Conservation (phyloP, 1,140 invertebrate species). For the Plodia interpunctella region DNA sequence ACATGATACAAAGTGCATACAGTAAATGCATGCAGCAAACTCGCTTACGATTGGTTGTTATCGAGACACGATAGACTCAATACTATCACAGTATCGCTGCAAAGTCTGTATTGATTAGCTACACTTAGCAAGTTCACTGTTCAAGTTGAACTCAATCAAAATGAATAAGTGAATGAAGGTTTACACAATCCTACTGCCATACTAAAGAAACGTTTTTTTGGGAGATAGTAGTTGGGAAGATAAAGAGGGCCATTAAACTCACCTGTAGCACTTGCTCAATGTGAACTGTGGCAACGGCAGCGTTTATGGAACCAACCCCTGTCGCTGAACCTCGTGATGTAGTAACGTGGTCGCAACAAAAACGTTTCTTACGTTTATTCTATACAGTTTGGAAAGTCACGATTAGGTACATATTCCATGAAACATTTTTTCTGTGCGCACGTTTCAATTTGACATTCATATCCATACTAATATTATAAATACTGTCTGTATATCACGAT, state of each 20-base stretch:
- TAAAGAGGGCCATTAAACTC: not conserved
- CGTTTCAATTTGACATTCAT: too few species aligned
- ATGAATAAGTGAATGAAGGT: too few species aligned
- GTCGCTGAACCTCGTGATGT: slow-evolving; percentile 5
- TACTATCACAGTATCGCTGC: not conserved
- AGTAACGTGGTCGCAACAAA: slow-evolving; percentile 15
- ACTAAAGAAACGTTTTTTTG: too few species aligned
- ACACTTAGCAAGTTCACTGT: not conserved
- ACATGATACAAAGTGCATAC: not conserved
- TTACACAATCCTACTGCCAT: too few species aligned
- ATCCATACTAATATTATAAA: too few species aligned
- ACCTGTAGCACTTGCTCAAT: not conserved
- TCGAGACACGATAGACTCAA: not conserved
- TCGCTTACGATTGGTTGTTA: not conserved
- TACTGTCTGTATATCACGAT: too few species aligned
- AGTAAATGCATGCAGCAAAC: slow-evolving; percentile 3
- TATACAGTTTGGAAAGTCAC: not conserved
- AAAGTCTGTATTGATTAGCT: not conserved
- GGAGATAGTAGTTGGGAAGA: too few species aligned
- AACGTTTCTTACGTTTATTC: not conserved
- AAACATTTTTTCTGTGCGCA: too few species aligned
- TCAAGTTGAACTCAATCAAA: too few species aligned
- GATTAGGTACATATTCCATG: not conserved
- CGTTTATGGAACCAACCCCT: not conserved
- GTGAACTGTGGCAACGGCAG: not conserved